Conservation (phyloP, 2,113 vertebrate genomes). For the Spea bombifrons region DNA sequence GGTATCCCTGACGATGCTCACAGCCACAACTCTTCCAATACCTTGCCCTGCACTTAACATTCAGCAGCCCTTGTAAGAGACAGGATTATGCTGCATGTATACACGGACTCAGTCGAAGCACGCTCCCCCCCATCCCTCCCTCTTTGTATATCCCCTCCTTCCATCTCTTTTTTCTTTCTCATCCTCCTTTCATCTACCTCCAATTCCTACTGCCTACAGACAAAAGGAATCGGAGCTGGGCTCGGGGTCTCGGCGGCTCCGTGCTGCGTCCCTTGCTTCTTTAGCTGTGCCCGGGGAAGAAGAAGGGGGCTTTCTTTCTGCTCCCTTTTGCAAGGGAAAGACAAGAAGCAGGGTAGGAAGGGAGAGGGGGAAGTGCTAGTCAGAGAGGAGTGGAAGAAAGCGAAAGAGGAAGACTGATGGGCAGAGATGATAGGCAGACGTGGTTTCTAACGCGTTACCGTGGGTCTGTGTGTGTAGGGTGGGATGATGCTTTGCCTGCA, state of each 20-base stretch:
- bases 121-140: constrained; percentile 35
- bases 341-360: constrained; percentile 21
- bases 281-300: constrained; percentile 37
- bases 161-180: constrained; percentile 33
- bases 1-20: neutral
- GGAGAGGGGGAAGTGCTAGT: constrained; percentile 5
- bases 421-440: constrained; percentile 45
- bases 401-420: constrained; percentile 34
- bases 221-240: constrained; percentile 41
- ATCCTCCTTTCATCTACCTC: constrained; percentile 37
- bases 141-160: constrained; percentile 34
- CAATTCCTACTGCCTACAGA: constrained; percentile 37
- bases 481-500: neutral
- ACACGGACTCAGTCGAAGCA: constrained; percentile 11
- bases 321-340: neutral
- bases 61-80: constrained; percentile 23
- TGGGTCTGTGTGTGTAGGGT: constrained; percentile 5
- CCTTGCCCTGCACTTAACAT: neutral
- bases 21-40: neutral
- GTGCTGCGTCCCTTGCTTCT: constrained; percentile 12
- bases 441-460: constrained; percentile 11
- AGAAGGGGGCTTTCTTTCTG: constrained; percentile 19
- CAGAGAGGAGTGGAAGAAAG: constrained; percentile 38
- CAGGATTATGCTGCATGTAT: constrained; percentile 30
- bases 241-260: constrained; percentile 30